Evolutionary conservation across 23 tunicate genomes (phyloP).

Genomic region (Pegea sp.): DNA sequence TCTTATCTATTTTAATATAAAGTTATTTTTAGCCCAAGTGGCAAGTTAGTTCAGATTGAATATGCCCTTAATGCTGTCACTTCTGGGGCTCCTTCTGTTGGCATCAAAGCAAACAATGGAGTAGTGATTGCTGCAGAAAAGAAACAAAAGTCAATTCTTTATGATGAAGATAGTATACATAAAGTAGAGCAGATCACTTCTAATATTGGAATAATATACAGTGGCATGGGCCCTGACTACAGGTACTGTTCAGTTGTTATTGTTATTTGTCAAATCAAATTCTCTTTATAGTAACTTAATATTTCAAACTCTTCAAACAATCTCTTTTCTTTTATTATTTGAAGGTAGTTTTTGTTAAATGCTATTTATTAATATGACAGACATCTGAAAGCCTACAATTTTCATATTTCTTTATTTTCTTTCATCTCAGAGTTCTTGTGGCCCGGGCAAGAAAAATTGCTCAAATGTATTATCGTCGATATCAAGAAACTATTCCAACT

Average conservation of each 20-base stretch:
- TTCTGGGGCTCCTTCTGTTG: constrained; percentile 97
- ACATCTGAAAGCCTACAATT: too few species aligned
- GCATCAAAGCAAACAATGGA: constrained; percentile 92
- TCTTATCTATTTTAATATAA: too few species aligned
- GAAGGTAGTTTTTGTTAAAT: too few species aligned
- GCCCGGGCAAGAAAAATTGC: constrained; percentile 82
- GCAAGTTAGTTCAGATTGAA: constrained; percentile 96
- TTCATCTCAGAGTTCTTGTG: constrained; percentile 62
- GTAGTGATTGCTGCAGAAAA: constrained; percentile 98
- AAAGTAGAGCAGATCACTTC: constrained; percentile 86
- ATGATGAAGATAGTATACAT: constrained; percentile 84
- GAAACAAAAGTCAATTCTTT: constrained; percentile 86
- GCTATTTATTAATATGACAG: too few species aligned
- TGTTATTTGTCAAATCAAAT: not conserved
- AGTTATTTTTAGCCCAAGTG: constrained; percentile 93
- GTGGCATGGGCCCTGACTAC: constrained; percentile 99
- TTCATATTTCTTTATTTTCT: too few species aligned
- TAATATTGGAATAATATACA: constrained; percentile 93
- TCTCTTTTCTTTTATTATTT: too few species aligned
- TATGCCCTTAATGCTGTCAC: constrained; percentile 99
- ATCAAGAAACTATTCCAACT: constrained; percentile 87
- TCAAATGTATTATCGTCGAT: constrained; percentile 32
- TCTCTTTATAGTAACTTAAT: too few species aligned
- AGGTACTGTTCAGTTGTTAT: constrained; percentile 9
- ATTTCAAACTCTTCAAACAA: too few species aligned